A percentile compares a stretch with the other conserved stretches of the same genome.
Conservation (phyloP, 2,113 vertebrate species). For the Fukomys damarensis region DNA sequence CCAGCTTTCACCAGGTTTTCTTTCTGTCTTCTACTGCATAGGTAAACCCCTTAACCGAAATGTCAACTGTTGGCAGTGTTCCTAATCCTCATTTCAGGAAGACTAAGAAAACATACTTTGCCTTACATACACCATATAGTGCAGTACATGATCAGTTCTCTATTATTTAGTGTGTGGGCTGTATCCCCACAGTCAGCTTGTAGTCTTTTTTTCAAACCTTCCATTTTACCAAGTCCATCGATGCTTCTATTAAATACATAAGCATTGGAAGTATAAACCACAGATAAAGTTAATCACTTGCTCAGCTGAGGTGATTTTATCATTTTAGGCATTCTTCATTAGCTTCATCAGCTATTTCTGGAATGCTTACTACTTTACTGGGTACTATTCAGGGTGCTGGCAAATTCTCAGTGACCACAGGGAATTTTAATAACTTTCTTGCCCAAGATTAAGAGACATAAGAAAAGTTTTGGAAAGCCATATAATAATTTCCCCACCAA, state of each 20-base stretch:
- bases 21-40: background rate
- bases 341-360: background rate
- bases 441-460: background rate
- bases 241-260: background rate
- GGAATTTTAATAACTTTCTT: constrained; percentile 49
- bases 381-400: background rate
- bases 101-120: background rate
- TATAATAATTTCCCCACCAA: constrained; percentile 61
- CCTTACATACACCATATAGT: background rate
- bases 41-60: background rate
- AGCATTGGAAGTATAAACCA: background rate
- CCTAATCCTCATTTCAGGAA: background rate
- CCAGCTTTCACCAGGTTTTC: background rate
- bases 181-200: background rate
- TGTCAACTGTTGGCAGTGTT: background rate
- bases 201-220: background rate
- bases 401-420: background rate
- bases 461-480: constrained; percentile 61
- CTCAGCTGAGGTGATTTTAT: background rate
- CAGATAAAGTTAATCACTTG: background rate
- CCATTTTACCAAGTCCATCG: background rate
- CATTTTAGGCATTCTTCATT: constrained; percentile 26
- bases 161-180: background rate
- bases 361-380: background rate
- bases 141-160: background rate